phyloP scores from a whole-genome alignment of 1,140 invertebrate genomes.

The Kradibia gibbosae region DNA sequence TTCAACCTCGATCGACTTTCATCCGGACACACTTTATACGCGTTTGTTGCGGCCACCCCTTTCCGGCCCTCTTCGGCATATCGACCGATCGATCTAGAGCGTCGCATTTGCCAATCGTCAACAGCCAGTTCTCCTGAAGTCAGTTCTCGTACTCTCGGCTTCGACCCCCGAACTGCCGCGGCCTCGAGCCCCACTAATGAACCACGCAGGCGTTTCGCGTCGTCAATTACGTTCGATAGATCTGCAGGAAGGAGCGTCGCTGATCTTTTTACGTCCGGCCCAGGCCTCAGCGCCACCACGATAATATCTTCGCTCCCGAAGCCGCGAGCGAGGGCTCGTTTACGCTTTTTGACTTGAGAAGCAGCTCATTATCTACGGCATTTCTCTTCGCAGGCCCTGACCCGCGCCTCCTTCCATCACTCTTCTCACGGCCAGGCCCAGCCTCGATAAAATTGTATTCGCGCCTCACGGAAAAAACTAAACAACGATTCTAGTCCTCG shows the following conservation, averaged over 20 bases:
- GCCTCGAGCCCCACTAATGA: too few relatives aligned
- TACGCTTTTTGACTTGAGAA: constrained; percentile 51
- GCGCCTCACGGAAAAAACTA: constrained; percentile 48
- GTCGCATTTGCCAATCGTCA: too few relatives aligned
- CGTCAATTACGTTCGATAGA: constrained; percentile 50
- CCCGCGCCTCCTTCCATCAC: background rate
- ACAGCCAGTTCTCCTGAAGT: too few relatives aligned
- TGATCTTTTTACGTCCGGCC: constrained; percentile 40
- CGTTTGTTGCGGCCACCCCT: too few relatives aligned
- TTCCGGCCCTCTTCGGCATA: too few relatives aligned
- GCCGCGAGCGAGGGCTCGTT: constrained; percentile 32
- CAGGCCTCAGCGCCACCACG: background rate
- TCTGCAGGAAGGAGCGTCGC: constrained; percentile 41
- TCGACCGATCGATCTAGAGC: too few relatives aligned
- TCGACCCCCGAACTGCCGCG: too few relatives aligned
- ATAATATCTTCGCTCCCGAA: constrained; percentile 24
- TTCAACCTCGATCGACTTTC: too few relatives aligned
- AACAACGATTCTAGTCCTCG: constrained; percentile 40
- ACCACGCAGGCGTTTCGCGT: constrained; percentile 21
- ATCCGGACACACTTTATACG: too few relatives aligned
- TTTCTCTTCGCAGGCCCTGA: background rate
- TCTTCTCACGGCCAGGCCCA: constrained; percentile 21
- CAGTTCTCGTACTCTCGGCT: background rate
- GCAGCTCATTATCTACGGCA: constrained; percentile 37
- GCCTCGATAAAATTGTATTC: constrained; percentile 47